A percentile compares a stretch with the other conserved stretches of the same genome.
phyloP scores from a whole-genome alignment of 2,888 invertebrate genomes.

The Euspilapteryx auroguttella region DNA sequence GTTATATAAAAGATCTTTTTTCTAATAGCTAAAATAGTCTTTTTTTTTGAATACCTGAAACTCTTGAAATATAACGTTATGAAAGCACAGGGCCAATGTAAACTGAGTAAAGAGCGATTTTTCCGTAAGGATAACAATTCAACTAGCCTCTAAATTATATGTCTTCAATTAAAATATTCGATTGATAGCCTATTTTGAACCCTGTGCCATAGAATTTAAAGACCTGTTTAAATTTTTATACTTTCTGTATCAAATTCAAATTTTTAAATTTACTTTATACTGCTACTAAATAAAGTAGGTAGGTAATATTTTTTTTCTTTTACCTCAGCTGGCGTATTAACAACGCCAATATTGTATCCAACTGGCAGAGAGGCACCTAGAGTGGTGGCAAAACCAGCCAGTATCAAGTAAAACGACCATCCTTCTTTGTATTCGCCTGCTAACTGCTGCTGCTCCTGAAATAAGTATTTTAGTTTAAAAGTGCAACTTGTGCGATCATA shows the following conservation, averaged over 20 bases:
- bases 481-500: too few species aligned
- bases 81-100: too few species aligned
- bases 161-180: too few species aligned
- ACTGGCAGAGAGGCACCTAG: constrained; percentile 80
- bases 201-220: not conserved
- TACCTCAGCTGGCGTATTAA: constrained; percentile 80
- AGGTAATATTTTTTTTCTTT: not conserved
- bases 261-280: not conserved
- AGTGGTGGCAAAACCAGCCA: constrained; percentile 72
- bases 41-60: too few species aligned
- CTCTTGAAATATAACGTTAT: too few species aligned
- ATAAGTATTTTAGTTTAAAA: too few species aligned
- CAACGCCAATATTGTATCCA: constrained; percentile 84
- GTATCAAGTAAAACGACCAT: constrained; percentile 68
- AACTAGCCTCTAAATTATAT: too few species aligned
- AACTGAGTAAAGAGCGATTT: too few species aligned
- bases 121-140: too few species aligned
- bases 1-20: too few species aligned
- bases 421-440: constrained; percentile 36
- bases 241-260: not conserved
- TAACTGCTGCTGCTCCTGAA: constrained; percentile 38
- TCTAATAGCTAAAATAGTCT: too few species aligned
- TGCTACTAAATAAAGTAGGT: not conserved
- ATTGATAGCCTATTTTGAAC: too few species aligned
- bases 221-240: not conserved